A percentile compares a stretch with the other conserved stretches of the same genome.
Conservation (phyloP, 2,888 invertebrate genomes). For the Philereme transversata region DNA sequence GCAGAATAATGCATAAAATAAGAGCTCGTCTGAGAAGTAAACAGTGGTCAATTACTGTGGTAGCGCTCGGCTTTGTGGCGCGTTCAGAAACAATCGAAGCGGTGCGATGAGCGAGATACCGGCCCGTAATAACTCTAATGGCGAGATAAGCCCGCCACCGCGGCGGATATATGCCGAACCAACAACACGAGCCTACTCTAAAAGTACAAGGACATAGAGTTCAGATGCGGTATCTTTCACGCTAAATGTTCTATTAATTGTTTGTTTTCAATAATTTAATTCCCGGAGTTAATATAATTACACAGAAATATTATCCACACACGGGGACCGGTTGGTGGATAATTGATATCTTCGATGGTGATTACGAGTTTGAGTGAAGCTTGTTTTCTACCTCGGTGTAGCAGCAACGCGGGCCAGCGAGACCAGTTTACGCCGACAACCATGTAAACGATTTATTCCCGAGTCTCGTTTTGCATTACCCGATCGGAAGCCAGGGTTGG, state of each 20-base stretch:
- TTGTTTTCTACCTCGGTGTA: constrained; percentile 65
- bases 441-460: constrained; percentile 84
- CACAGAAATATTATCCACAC: constrained; percentile 14
- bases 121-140: constrained; percentile 82
- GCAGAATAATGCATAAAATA: constrained; percentile 71
- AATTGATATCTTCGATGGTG: constrained; percentile 37
- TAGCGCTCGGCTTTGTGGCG: constrained; percentile 73
- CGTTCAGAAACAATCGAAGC: constrained; percentile 82
- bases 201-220: constrained; percentile 59
- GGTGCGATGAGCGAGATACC: constrained; percentile 81
- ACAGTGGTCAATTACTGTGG: constrained; percentile 82
- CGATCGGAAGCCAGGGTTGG: constrained; percentile 77
- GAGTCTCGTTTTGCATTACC: constrained; percentile 81
- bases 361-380: constrained; percentile 53
- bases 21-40: constrained; percentile 75
- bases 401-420: constrained; percentile 56
- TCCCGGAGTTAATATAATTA: constrained; percentile 4
- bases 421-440: constrained; percentile 84
- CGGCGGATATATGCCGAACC: constrained; percentile 66
- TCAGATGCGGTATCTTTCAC: constrained; percentile 59
- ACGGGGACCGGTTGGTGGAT: constrained; percentile 29
- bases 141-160: constrained; percentile 78
- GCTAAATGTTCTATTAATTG: constrained; percentile 24
- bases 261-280: constrained; percentile 12
- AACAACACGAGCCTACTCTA: constrained; percentile 49